Conservation (phyloP, 2,113 vertebrate species). For the Bambusicola thoracicus region DNA sequence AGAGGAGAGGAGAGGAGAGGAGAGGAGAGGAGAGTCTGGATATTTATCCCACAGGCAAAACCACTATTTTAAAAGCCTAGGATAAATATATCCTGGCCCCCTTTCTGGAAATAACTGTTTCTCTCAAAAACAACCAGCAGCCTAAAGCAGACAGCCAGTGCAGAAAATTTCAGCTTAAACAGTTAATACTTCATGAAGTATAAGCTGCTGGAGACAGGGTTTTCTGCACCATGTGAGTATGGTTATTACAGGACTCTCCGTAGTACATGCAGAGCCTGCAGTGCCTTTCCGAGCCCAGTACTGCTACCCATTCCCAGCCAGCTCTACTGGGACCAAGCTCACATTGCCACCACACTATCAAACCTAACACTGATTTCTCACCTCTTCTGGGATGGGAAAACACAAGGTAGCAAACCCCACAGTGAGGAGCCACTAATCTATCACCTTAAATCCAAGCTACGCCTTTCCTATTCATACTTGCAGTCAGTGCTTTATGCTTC, state of each 20-base stretch:
- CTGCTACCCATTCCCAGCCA: too few species aligned
- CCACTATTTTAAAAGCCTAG: not conserved
- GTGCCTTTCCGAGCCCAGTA: not conserved
- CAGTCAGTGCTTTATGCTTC: not conserved
- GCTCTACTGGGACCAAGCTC: not conserved
- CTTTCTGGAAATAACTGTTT: not conserved
- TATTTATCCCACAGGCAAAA: slow-evolving; percentile 14
- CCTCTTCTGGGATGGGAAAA: not conserved
- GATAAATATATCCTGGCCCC: not conserved
- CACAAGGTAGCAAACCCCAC: not conserved
- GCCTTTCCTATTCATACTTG: not conserved
- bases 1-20: too few species aligned
- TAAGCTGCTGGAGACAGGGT: not conserved
- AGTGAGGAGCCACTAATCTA: not conserved
- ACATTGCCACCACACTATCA: fast-evolving
- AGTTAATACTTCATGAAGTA: slow-evolving; percentile 8
- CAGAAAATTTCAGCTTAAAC: slow-evolving; percentile 36
- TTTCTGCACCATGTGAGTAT: not conserved
- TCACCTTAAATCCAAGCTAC: not conserved
- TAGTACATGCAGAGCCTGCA: not conserved
- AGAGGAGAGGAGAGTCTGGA: not conserved
- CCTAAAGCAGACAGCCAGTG: not conserved
- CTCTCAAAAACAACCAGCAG: not conserved
- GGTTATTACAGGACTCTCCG: not conserved
- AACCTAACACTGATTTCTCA: not conserved